phyloP scores from a whole-genome alignment of 2,113 vertebrate species.

The Pelmatolapia mariae region DNA sequence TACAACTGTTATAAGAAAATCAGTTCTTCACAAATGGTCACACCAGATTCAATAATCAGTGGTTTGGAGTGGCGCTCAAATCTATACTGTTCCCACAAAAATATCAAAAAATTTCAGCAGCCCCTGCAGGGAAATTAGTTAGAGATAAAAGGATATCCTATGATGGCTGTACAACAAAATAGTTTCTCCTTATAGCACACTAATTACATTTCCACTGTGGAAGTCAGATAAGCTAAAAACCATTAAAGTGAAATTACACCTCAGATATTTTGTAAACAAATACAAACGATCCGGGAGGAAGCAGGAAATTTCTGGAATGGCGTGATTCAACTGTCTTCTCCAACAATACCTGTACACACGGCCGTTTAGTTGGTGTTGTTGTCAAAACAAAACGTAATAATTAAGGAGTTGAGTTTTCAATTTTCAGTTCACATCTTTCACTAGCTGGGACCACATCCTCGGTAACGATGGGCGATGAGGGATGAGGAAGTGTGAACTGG shows the following conservation, averaged over 20 bases:
- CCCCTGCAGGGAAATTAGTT: background rate
- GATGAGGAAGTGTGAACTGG: background rate
- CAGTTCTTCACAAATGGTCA: background rate
- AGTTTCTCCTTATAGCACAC: constrained; percentile 25
- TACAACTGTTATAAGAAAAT: background rate
- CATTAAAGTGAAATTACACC: constrained; percentile 40
- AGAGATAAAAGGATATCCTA: constrained; percentile 54
- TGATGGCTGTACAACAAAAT: constrained; percentile 39
- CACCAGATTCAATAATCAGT: background rate
- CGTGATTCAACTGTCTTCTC: constrained; percentile 9
- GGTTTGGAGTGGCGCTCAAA: background rate
- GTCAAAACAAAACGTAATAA: background rate
- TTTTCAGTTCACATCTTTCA: background rate
- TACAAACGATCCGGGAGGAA: background rate
- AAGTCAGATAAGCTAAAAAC: constrained; percentile 63
- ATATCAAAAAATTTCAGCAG: background rate
- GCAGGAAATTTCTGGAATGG: constrained; percentile 11
- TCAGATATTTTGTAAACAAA: constrained; percentile 43
- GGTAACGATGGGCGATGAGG: rapidly evolving
- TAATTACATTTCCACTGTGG: constrained; percentile 52
- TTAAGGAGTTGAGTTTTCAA: background rate
- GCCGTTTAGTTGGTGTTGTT: background rate
- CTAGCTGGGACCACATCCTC: background rate
- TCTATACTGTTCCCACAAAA: background rate
- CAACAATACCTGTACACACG: constrained; percentile 14